Conservation (phyloP, 2,888 invertebrate species). For the Drosophila histrio region DNA sequence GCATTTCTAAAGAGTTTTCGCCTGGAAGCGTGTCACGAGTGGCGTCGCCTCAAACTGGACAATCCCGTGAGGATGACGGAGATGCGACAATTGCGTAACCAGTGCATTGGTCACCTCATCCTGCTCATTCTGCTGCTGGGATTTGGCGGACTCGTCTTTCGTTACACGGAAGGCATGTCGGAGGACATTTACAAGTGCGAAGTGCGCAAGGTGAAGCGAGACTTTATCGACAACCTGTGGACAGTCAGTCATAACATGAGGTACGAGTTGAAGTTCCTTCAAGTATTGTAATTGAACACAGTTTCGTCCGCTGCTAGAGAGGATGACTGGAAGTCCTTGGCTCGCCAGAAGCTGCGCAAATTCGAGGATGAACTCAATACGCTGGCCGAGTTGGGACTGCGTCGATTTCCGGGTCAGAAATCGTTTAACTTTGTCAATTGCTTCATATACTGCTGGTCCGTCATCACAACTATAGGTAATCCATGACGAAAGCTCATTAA, state of each 20-base stretch:
- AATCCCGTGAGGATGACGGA: conserved; percentile 86
- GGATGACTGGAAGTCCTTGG: conserved; percentile 95
- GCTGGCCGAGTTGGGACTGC: conserved; percentile 93
- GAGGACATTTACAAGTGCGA: conserved; percentile 95
- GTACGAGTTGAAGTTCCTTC: conserved; percentile 52
- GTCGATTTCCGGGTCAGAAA: conserved; percentile 92
- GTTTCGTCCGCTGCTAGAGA: conserved; percentile 85
- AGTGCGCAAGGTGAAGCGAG: conserved; percentile 93
- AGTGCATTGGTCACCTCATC: conserved; percentile 89
- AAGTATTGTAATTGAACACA: not conserved
- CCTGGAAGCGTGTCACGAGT: conserved; percentile 85
- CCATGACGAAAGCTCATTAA: not conserved
- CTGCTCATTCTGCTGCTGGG: conserved; percentile 90
- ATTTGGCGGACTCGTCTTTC: conserved; percentile 91
- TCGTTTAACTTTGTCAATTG: conserved; percentile 96
- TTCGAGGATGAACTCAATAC: conserved; percentile 94
- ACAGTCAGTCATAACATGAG: conserved; percentile 91
- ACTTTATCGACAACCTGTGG: conserved; percentile 94
- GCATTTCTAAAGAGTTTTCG: conserved; percentile 84
- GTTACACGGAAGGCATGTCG: conserved; percentile 92
- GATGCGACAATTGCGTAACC: conserved; percentile 86
- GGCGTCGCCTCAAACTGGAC: conserved; percentile 86
- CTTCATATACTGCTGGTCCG: conserved; percentile 93
- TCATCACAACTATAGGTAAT: conserved; percentile 95
- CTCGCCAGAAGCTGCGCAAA: conserved; percentile 90